A percentile compares a stretch with the other conserved stretches of the same genome.
Conservation (phyloP, 2,113 vertebrate genomes). For the Oceanites oceanicus region DNA sequence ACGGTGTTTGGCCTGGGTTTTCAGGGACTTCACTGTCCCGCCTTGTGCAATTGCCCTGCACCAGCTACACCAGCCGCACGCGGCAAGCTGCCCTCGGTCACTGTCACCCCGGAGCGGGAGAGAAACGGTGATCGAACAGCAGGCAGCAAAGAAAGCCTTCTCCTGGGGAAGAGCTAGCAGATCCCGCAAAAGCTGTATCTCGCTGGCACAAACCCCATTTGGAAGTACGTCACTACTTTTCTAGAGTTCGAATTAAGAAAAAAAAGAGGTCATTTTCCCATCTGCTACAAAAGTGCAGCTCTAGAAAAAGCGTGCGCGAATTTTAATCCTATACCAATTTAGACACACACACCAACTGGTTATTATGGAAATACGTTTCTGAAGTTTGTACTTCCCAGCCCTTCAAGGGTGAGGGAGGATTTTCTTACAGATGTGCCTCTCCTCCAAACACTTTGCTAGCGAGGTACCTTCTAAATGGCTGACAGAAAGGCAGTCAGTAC, state of each 20-base stretch:
- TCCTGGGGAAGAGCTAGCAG: neutral
- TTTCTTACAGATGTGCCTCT: neutral
- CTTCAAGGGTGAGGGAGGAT: neutral
- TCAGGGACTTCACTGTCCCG: neutral
- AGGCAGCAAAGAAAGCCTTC: neutral
- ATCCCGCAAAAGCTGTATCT: neutral
- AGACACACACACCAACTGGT: neutral
- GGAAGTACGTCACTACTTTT: neutral
- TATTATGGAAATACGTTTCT: neutral
- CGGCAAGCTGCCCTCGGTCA: neutral
- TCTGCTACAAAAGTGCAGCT: neutral
- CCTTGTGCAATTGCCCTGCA: neutral
- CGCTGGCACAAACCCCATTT: neutral
- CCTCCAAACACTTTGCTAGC: neutral
- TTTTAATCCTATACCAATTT: neutral
- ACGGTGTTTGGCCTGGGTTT: neutral
- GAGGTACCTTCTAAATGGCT: neutral
- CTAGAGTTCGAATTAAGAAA: neutral
- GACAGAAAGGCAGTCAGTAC: neutral
- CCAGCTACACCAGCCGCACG: accelerated
- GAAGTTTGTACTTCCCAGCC: neutral
- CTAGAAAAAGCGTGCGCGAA: neutral
- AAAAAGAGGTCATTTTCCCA: neutral
- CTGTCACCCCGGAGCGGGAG: neutral
- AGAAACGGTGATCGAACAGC: neutral